Evolutionary conservation across 2,888 invertebrate species (phyloP).

Genomic region (Sturmia bella): DNA sequence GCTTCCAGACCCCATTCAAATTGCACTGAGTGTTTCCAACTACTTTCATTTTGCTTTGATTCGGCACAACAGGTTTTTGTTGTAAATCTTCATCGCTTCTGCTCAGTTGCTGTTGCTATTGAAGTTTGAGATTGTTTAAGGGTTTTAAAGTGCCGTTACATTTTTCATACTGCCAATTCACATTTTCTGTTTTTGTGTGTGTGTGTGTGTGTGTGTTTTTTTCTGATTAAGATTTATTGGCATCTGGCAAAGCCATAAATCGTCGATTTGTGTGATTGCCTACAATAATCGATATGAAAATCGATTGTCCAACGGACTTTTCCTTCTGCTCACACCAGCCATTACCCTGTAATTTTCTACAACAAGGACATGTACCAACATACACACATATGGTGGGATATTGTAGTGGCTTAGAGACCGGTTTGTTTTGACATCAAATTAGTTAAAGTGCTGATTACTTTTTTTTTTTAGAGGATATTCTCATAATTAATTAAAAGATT

Average conservation of each 20-base stretch:
- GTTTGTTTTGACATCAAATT: conserved; percentile 45
- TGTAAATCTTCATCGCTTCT: conserved; percentile 60
- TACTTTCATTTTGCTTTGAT: not conserved
- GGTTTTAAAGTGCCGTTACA: conserved; percentile 58
- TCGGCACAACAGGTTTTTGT: conserved; percentile 58
- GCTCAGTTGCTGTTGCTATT: conserved; percentile 21
- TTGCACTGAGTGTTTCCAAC: not conserved
- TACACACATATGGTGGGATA: not conserved
- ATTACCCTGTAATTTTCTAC: not conserved
- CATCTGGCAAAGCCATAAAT: conserved; percentile 76
- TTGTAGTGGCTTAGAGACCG: not conserved
- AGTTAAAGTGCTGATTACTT: conserved; percentile 29
- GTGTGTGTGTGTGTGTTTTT: conserved; percentile 51
- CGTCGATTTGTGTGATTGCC: conserved; percentile 81
- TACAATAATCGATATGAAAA: conserved; percentile 79
- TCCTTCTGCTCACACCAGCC: conserved; percentile 6
- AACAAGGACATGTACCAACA: not conserved
- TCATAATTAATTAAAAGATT: too few relatives aligned
- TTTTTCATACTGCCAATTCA: conserved; percentile 38
- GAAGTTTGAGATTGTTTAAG: conserved; percentile 42
- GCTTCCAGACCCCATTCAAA: not conserved
- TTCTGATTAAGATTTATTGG: conserved; percentile 79
- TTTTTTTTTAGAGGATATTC: too few relatives aligned
- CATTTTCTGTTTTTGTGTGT: conserved; percentile 20
- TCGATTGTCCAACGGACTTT: conserved; percentile 68